A percentile compares a stretch with the other conserved stretches of the same genome.
These are phyloP conservation scores for Galago senegalensis DNA, from an alignment of 2,797 vertebrate genomes.

Conservation along the genomic window DNA sequence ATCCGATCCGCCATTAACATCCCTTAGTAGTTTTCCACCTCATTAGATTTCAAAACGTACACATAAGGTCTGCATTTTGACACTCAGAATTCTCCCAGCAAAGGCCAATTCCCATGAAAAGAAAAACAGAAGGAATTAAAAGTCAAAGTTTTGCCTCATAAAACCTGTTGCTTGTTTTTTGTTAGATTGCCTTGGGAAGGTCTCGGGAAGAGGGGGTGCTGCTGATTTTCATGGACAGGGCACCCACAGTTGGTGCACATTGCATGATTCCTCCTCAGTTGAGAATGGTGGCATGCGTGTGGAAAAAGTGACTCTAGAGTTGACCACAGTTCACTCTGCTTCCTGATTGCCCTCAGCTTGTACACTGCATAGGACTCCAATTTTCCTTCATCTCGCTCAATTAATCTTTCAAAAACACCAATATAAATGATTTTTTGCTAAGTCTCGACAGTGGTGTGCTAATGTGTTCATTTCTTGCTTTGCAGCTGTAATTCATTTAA, in stretches of 20 bases:
- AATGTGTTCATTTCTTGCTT: slow-evolving; percentile 31
- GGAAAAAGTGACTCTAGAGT: slow-evolving; percentile 59
- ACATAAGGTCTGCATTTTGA: background rate
- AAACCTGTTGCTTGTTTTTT: slow-evolving; percentile 11
- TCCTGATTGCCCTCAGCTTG: background rate
- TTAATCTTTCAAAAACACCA: slow-evolving; percentile 55
- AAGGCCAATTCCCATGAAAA: slow-evolving; percentile 15
- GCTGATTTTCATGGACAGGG: slow-evolving; percentile 52
- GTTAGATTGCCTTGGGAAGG: background rate
- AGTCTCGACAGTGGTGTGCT: background rate
- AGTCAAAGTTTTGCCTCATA: background rate
- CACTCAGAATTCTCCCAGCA: background rate
- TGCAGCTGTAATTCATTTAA: slow-evolving; percentile 57
- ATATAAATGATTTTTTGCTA: background rate
- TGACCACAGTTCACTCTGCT: background rate
- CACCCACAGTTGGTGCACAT: background rate
- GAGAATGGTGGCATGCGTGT: background rate
- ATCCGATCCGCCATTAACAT: background rate
- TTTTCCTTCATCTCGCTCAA: slow-evolving; percentile 41
- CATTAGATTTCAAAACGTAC: slow-evolving; percentile 23
- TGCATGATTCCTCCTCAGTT: slow-evolving; percentile 46
- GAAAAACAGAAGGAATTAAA: slow-evolving; percentile 7
- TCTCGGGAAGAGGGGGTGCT: background rate
- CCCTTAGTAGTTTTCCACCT: slow-evolving; percentile 3
- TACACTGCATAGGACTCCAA: background rate